Conservation (phyloP, 1,140 invertebrate genomes). For the Laupala kohalensis region DNA sequence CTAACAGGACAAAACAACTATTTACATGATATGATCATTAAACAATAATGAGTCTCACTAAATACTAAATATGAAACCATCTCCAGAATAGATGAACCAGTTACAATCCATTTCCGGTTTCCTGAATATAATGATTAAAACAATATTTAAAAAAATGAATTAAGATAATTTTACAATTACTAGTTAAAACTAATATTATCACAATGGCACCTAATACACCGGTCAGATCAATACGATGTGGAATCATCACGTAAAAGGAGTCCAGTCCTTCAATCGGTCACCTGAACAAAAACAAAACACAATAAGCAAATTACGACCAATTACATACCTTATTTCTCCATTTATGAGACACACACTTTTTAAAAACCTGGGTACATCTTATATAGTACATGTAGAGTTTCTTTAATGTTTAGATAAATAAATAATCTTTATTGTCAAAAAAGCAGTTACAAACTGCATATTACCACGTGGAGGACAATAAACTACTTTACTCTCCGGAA, state of each 20-base stretch:
- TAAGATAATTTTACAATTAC: too few relatives aligned
- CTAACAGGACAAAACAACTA: too few relatives aligned
- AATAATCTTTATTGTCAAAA: not conserved
- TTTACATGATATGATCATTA: too few relatives aligned
- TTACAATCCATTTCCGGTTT: too few relatives aligned
- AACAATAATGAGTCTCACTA: too few relatives aligned
- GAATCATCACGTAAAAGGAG: not conserved
- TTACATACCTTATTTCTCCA: not conserved
- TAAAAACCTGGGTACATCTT: not conserved
- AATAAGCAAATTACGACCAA: not conserved
- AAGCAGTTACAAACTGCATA: not conserved
- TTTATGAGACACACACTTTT: not conserved
- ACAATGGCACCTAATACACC: not conserved
- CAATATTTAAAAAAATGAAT: too few relatives aligned
- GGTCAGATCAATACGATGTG: not conserved
- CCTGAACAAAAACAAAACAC: conserved; percentile 3
- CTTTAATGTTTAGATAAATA: not conserved
- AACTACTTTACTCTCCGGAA: too few relatives aligned
- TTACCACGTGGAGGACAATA: too few relatives aligned
- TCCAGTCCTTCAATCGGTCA: conserved; percentile 9
- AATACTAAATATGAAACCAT: too few relatives aligned
- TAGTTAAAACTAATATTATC: not conserved
- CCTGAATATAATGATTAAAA: too few relatives aligned
- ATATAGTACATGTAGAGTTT: not conserved
- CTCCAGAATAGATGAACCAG: too few relatives aligned